Evolutionary conservation across 2,797 vertebrate genomes (phyloP), one percentile per base, ranked within the genome.

Genomic region (Nasua narica): DNA sequence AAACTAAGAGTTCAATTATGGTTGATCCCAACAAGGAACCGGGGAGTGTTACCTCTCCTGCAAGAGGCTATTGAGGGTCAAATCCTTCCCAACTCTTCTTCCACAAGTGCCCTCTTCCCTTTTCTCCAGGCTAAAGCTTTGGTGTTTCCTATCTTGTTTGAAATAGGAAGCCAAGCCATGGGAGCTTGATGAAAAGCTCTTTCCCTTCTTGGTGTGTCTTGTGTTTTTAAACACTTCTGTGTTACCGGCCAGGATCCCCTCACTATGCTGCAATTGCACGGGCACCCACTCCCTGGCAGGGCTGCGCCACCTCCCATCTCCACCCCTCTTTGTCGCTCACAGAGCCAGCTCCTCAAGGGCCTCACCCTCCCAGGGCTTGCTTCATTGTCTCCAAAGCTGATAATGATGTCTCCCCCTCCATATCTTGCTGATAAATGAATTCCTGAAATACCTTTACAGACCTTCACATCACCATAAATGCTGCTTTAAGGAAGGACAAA

Each of bases 401-500:
- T 79, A 86, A 90, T 88, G 92, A 56, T 87, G 77, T 69, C 96
- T 95, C 94, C 95, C 32, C 92, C 52, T 91, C 14, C 40, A 90
- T 87, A 60, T 92, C 92, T 87, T 86, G 67, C 81, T 87, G 95
- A 83, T 87, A 95, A 43, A 84, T 3, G 18, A 78, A 98, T 98
- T 97, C 95, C 97, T 98, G 72, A 96, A 96, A 97, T 97, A 92
- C 94, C 72, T 67, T 88, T 95, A 79, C 56, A 94, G 97, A 85
- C 92, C 96, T 94, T 97, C 97, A 48, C 48, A 86, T 91, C 81
- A 76, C 89, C 89, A 84, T 88, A 96, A 98, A 96, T 46, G 32
- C 84, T 92, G 86, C 52, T 78, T 93, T 95, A 96, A 96, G 97
- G 92, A 95, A 76, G 95, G 92, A 96, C 79, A 97, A 97, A 97